Base-by-base conservation (phyloP, 2,888 invertebrate genomes). In the Lagria hirta region DNA sequence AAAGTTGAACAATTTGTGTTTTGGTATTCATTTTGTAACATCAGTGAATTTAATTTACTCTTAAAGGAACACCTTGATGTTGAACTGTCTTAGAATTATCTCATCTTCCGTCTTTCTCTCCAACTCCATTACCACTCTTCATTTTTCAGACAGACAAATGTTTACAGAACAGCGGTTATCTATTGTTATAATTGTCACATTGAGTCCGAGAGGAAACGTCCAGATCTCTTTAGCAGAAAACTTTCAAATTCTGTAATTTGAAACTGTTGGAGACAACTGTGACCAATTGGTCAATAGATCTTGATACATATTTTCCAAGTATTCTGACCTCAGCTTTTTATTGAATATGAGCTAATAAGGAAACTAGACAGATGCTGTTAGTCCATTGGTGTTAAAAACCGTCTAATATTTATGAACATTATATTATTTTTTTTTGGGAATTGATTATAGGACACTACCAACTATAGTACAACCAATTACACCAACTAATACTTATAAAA, bases 61-160 rank as follows among this genome's bases (percentile, higher is more conserved):
- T 34, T 28, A 36, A 35, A 51, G 42, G 36, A 51, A 51, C 49
- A 53, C 53, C 49, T 51, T 43, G 49, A 47, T 43, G 45, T 17
- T 40, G 45, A 36, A 34, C 38, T 44, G 47, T 48, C 44, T 52
- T 43, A 43, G 45, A 50, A 51, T 53, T 51, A 51, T 48, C 50
- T 45, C 42, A 41, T 53, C 49, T 36, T 28, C 43, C 32, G 32
- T 54, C 51, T 51, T 48, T 15, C 49, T 51, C 42, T 24, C 27
- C 34, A 24, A 17, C 23, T 22, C 32, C 32, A 34, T 27, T 18
- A 15, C 27, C 24, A 14, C 29, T 18, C 35, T 32, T 34, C 23
- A 48, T 51, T 55, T 55, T 52, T 49, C 44, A 35, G 37, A 40
- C 24, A 34, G 16, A 41, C 52, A 52, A 54, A 50, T 54, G 54